Conservation (phyloP, 2,888 invertebrate genomes). For the Drosophila basisetae region DNA sequence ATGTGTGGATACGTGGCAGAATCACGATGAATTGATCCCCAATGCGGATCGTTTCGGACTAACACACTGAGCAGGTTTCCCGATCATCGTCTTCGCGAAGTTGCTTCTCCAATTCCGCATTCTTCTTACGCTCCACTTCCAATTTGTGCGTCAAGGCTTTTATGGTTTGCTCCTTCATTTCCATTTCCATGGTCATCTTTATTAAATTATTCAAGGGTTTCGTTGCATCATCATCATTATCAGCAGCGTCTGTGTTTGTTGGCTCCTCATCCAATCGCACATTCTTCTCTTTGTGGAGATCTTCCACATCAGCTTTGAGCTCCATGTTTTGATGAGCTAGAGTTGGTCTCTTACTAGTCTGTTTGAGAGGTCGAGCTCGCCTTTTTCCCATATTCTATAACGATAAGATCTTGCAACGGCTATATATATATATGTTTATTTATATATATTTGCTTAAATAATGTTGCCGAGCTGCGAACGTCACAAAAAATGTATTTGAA, state of each 20-base stretch:
- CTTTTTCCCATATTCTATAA: not conserved
- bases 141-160: rapidly evolving
- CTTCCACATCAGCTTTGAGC: too few species aligned
- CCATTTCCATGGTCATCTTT: too few species aligned
- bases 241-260: not conserved
- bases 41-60: rapidly evolving
- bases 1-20: not conserved
- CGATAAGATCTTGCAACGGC: too few species aligned
- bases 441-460: not conserved
- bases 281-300: not conserved
- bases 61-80: not conserved
- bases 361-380: too few species aligned
- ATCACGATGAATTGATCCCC: rapidly evolving
- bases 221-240: too few species aligned
- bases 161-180: too few species aligned
- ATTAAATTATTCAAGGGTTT: too few species aligned
- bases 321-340: not conserved
- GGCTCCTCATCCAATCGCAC: too few species aligned
- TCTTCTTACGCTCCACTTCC: too few species aligned
- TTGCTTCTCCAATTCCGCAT: rapidly evolving
- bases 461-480: not conserved
- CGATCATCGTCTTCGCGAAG: rapidly evolving
- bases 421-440: not conserved
- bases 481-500: not conserved
- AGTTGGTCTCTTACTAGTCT: not conserved